Conservation (phyloP, 2,113 vertebrate species). For the Pelecanus crispus region DNA sequence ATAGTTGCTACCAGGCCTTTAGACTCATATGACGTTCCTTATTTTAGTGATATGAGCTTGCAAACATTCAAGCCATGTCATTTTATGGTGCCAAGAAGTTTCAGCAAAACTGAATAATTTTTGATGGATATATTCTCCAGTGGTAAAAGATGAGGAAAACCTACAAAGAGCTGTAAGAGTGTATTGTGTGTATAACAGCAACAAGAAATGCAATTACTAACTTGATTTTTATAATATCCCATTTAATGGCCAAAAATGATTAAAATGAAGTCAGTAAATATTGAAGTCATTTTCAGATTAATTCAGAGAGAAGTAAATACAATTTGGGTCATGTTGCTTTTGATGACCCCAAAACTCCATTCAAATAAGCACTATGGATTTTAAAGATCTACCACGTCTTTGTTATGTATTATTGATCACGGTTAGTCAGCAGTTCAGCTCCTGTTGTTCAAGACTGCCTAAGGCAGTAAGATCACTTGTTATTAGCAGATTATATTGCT, state of each 20-base stretch:
- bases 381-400: background rate
- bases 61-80: background rate
- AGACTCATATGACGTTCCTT: background rate
- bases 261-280: background rate
- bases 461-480: background rate
- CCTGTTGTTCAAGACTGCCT: background rate
- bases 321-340: constrained; percentile 10
- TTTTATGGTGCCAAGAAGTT: background rate
- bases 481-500: background rate
- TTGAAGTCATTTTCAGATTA: constrained; percentile 2
- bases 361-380: constrained; percentile 39
- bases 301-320: constrained; percentile 27
- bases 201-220: background rate
- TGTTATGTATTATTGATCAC: constrained; percentile 35
- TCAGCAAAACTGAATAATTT: background rate
- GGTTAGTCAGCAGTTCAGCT: constrained; percentile 39
- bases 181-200: background rate
- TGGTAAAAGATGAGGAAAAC: background rate
- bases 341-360: background rate
- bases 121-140: background rate
- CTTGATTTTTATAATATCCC: background rate
- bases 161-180: background rate
- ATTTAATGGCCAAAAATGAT: background rate
- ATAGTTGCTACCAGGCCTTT: background rate
- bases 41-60: background rate